These are phyloP conservation scores for Platynereis dumerilii DNA, from an alignment of 2,888 invertebrate genomes.

Conservation along the genomic window DNA sequence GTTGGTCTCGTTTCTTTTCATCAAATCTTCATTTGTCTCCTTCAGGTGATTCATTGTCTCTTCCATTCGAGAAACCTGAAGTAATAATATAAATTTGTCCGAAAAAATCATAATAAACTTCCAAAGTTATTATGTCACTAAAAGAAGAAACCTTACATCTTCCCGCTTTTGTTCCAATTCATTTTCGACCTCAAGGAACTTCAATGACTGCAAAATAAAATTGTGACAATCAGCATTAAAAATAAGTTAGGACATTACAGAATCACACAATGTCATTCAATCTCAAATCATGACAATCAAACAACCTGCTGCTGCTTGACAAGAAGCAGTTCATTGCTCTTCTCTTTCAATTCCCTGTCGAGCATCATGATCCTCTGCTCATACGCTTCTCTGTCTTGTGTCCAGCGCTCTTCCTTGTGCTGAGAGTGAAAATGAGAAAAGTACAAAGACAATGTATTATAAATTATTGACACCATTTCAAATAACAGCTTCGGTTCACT, in stretches of 20 bases:
- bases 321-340: slow-evolving; percentile 79
- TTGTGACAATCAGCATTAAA: slow-evolving; percentile 5
- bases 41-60: slow-evolving; percentile 74
- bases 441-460: not conserved
- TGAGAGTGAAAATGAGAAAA: slow-evolving; percentile 37
- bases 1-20: slow-evolving; percentile 73
- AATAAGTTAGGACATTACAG: not conserved
- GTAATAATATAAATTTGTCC: slow-evolving; percentile 10
- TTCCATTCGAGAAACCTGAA: slow-evolving; percentile 72
- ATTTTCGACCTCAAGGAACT: slow-evolving; percentile 74
- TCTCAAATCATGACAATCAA: not conserved
- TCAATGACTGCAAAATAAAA: slow-evolving; percentile 65
- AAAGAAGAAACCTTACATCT: slow-evolving; percentile 68
- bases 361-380: slow-evolving; percentile 80
- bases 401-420: slow-evolving; percentile 77
- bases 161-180: slow-evolving; percentile 80
- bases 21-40: slow-evolving; percentile 75
- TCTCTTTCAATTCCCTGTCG: slow-evolving; percentile 79
- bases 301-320: slow-evolving; percentile 74
- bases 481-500: too few species aligned
- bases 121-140: too few species aligned
- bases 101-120: too few species aligned
- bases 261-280: not conserved
- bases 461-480: not conserved
- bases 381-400: slow-evolving; percentile 79